phyloP scores from a whole-genome alignment of 2,888 invertebrate genomes.

The Hyposoter dolosus region DNA sequence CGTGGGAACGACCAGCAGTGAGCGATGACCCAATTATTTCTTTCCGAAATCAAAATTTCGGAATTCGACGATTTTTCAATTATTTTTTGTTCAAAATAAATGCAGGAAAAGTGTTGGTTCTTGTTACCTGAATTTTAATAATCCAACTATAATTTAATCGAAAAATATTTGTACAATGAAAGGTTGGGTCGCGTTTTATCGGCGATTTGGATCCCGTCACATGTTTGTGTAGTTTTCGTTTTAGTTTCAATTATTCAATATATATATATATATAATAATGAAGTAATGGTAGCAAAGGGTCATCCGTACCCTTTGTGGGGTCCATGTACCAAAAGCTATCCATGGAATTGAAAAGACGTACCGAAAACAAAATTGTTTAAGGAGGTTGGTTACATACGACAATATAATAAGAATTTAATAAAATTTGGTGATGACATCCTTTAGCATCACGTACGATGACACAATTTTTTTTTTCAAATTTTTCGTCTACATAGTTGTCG shows the following conservation, averaged over 20 bases:
- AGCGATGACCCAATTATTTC: constrained; percentile 27
- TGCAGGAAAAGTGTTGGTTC: constrained; percentile 61
- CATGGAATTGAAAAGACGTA: no score
- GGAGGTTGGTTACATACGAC: no score
- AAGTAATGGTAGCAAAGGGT: no score
- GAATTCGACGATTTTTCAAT: neutral
- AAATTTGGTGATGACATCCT: no score
- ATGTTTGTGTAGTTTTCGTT: constrained; percentile 79
- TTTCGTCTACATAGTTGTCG: no score
- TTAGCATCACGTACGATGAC: no score
- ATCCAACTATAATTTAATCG: constrained; percentile 81
- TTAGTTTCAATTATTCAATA: constrained; percentile 18
- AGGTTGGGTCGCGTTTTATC: constrained; percentile 77
- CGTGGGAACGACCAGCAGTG: constrained; percentile 44
- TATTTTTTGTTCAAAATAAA: neutral
- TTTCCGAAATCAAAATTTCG: constrained; percentile 10
- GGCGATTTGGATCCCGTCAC: constrained; percentile 78
- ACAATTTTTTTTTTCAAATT: no score
- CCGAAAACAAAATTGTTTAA: no score
- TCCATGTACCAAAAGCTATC: no score
- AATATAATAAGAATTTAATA: no score
- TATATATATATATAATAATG: neutral
- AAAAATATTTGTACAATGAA: constrained; percentile 84
- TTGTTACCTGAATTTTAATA: constrained; percentile 78
- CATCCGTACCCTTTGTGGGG: no score